Percentiles rank a stretch among this genome's conserved stretches.
phyloP scores from a whole-genome alignment of 2,797 vertebrate species.

The Alectoris magna region DNA sequence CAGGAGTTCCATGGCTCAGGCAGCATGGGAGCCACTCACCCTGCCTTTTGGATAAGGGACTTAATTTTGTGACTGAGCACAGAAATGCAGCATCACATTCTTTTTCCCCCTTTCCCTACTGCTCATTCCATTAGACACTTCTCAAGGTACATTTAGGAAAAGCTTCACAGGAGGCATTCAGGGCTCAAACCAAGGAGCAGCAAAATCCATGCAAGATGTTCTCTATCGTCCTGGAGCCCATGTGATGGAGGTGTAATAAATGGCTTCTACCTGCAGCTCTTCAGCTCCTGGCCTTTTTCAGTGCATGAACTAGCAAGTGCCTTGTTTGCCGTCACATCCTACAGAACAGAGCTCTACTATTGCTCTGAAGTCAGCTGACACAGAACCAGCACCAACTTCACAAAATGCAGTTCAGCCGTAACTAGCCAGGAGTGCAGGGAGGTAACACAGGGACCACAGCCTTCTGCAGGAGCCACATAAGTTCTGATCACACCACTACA shows the following conservation, averaged over 20 bases:
- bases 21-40: background rate
- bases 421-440: background rate
- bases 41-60: background rate
- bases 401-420: background rate
- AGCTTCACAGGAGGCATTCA: rapidly evolving
- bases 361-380: background rate
- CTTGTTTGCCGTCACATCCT: background rate
- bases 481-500: background rate
- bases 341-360: background rate
- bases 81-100: too few relatives aligned
- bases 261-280: rapidly evolving
- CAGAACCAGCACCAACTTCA: background rate
- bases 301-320: too few relatives aligned
- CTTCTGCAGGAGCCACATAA: background rate
- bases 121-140: background rate
- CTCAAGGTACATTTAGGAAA: background rate
- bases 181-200: background rate
- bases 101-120: rapidly evolving
- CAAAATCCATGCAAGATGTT: rapidly evolving
- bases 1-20: background rate
- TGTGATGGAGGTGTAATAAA: background rate
- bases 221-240: rapidly evolving
- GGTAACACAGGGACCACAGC: background rate
- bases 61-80: background rate
- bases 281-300: rapidly evolving